Evolutionary conservation across 2,888 invertebrate species (phyloP), one percentile per base, ranked within the genome.

Genomic region (Sarcophaga subvicina): DNA sequence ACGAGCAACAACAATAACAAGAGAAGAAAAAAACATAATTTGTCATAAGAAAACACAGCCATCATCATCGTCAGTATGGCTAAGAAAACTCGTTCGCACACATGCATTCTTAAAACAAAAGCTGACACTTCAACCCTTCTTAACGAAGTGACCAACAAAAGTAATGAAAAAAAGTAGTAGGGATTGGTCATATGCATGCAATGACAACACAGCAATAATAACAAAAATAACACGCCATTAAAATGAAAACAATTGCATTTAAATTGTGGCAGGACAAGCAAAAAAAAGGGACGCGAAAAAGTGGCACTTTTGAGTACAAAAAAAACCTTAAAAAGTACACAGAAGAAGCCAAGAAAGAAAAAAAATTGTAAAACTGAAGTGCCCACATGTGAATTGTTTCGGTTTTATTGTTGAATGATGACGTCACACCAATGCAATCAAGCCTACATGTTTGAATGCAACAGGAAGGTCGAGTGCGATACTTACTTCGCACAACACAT

Each of bases 351-450:
- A 49, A 64, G 47, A 54, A 25, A 22, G 25, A 47, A 11, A 60
- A 69, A 8, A 76, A 14, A 12, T 60, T 12, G 49, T 20, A 69
- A 47, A 81, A 78, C 3, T 64, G 47, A 83, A 70, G 67, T 73
- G 86, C 80, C 86, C 83, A 83, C 83, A 86, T 77, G 75, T 70
- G 76, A 80, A 71, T 60, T 64, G 59, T 62, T 67, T 70, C 45
- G n/a, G 45, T 62, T 20, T 37, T 27, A 45, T 47, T 17, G 45
- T 47, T 49, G 70, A 79, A 83, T 84, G 75, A 84, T 84, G 80
- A 84, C 70, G 66, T 76, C 84, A 80, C 84, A 80, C 80, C 75
- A 79, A 63, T 20, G 8, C 67, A 75, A 5, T 75, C 54, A 54
- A 71, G 25, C 76, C 69, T 76, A 76, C 63, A 82, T 37, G 37